Percentiles rank a stretch among this genome's conserved stretches.
These are phyloP conservation scores for Cybosia mesomella DNA, from an alignment of 2,888 invertebrate species.

Conservation along the genomic window DNA sequence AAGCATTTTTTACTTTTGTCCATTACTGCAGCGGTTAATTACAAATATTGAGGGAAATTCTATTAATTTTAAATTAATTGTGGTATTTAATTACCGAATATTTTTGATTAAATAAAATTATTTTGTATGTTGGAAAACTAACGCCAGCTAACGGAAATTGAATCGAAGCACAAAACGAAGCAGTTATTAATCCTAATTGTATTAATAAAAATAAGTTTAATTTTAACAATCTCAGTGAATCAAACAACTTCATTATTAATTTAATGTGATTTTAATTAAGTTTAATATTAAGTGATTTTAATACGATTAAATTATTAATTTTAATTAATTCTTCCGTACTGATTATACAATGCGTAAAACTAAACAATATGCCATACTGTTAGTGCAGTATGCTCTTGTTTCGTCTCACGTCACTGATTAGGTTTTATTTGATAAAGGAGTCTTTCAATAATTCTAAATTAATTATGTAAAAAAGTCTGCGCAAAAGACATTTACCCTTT, in stretches of 20 bases:
- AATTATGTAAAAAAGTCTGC: not conserved
- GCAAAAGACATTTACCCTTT: not conserved
- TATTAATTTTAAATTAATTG: slow-evolving; percentile 6
- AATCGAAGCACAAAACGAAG: slow-evolving; percentile 48
- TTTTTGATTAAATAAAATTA: slow-evolving; percentile 11
- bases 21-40: not conserved
- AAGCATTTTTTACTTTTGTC: not conserved
- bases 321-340: slow-evolving; percentile 29
- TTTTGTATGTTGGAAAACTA: slow-evolving; percentile 14
- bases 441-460: not conserved
- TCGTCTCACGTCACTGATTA: not conserved
- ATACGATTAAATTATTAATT: slow-evolving; percentile 50
- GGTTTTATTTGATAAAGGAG: not conserved
- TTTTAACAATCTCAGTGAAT: slow-evolving; percentile 49
- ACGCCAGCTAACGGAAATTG: slow-evolving; percentile 31
- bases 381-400: slow-evolving; percentile 16
- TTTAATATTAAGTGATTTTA: slow-evolving; percentile 51
- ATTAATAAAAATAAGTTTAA: slow-evolving; percentile 46
- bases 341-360: slow-evolving; percentile 27
- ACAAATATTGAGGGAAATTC: not conserved
- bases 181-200: slow-evolving; percentile 34
- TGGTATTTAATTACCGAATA: not conserved
- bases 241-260: slow-evolving; percentile 45
- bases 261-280: slow-evolving; percentile 59
- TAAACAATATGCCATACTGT: slow-evolving; percentile 34